Conservation (phyloP, 1,140 invertebrate genomes). For the Drosophila orosa region DNA sequence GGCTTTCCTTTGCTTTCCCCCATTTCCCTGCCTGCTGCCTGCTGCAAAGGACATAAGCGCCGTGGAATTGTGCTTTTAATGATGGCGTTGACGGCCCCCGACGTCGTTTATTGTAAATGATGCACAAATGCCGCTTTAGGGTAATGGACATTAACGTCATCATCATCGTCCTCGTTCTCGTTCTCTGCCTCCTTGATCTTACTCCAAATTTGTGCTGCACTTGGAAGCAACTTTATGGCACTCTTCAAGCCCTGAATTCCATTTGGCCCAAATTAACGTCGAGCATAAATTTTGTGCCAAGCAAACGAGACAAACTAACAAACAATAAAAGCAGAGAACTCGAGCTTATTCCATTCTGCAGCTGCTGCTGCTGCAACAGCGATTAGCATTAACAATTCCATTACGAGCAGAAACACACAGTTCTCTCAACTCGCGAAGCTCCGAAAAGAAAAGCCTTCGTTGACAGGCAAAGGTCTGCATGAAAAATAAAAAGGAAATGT, state of each 20-base stretch:
- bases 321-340: slow-evolving; percentile 27
- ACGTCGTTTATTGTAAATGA: slow-evolving; percentile 73
- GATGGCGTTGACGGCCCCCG: slow-evolving; percentile 46
- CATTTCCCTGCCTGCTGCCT: not conserved
- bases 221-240: slow-evolving; percentile 36
- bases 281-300: slow-evolving; percentile 50
- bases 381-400: slow-evolving; percentile 77
- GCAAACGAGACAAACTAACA: slow-evolving; percentile 25
- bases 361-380: slow-evolving; percentile 26
- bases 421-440: slow-evolving; percentile 39
- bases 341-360: slow-evolving; percentile 16
- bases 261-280: slow-evolving; percentile 54
- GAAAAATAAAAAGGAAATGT: not conserved
- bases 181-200: not conserved
- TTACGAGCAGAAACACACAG: slow-evolving; percentile 54
- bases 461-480: slow-evolving; percentile 43
- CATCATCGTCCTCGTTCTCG: slow-evolving; percentile 28
- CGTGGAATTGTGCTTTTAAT: slow-evolving; percentile 64
- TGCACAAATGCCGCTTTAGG: slow-evolving; percentile 61
- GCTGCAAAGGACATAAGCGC: slow-evolving; percentile 20
- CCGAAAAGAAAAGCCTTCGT: slow-evolving; percentile 54
- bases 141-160: slow-evolving; percentile 28
- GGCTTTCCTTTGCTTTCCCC: not conserved
- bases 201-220: slow-evolving; percentile 34
- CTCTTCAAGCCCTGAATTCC: slow-evolving; percentile 37